A percentile compares a stretch with the other conserved stretches of the same genome.
Evolutionary conservation across 2,797 vertebrate species (phyloP).

Genomic region (Mustela erminea): DNA sequence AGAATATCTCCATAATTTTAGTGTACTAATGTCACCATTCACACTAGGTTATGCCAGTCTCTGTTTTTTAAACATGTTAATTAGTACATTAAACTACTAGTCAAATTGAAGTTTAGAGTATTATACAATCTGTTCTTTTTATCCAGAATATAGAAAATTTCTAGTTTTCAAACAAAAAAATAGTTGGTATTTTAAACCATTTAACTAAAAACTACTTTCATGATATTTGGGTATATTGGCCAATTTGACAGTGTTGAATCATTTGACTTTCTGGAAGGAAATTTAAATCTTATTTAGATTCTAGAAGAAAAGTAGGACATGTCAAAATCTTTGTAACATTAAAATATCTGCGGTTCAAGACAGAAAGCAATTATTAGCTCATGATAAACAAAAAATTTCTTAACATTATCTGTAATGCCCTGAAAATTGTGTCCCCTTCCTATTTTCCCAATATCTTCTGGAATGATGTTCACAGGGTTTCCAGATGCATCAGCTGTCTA

Average conservation of each 20-base stretch:
- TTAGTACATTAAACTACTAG: conserved; percentile 10
- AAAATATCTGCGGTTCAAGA: background rate
- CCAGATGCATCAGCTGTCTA: background rate
- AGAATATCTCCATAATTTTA: conserved; percentile 8
- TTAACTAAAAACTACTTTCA: background rate
- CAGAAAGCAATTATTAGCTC: background rate
- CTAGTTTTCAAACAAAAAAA: background rate
- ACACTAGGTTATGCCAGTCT: background rate
- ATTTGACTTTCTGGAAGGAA: conserved; percentile 31
- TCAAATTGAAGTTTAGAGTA: conserved; percentile 50
- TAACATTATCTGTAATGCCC: background rate
- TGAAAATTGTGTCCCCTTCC: background rate
- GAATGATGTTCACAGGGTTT: background rate
- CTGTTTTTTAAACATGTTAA: conserved; percentile 25
- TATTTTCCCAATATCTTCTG: background rate
- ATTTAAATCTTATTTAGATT: conserved; percentile 30
- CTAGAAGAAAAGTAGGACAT: conserved; percentile 7
- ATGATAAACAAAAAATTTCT: background rate
- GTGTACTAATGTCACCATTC: background rate
- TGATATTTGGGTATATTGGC: background rate
- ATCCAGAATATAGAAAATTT: background rate
- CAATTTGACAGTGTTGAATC: conserved; percentile 29
- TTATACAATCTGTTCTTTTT: conserved; percentile 49
- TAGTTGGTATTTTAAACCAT: conserved; percentile 43
- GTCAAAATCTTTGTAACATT: conserved; percentile 75